These are phyloP conservation scores for Catharus ustulatus DNA, from an alignment of 2,797 vertebrate genomes.

Conservation along the genomic window DNA sequence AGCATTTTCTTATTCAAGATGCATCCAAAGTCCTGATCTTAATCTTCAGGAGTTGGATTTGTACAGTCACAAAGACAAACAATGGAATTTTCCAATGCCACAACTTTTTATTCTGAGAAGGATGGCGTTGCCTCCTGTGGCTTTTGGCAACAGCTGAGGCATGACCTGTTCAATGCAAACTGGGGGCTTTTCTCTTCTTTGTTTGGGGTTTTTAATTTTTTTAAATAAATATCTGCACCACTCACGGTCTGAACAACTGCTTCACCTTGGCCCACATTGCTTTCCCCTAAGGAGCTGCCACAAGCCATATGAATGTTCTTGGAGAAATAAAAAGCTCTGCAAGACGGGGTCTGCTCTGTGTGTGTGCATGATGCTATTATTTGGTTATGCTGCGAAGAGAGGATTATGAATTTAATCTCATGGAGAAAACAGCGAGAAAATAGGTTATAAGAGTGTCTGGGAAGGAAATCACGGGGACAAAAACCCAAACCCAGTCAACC, in stretches of 20 bases:
- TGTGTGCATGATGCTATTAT: background rate
- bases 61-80: background rate
- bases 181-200: background rate
- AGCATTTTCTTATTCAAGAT: background rate
- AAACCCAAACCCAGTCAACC: background rate
- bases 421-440: background rate
- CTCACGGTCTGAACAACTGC: background rate
- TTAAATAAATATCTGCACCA: background rate
- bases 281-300: background rate
- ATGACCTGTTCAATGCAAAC: background rate
- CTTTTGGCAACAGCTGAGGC: background rate
- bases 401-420: conserved; percentile 38
- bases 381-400: conserved; percentile 30
- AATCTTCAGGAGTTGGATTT: background rate
- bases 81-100: background rate
- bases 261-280: background rate
- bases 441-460: background rate
- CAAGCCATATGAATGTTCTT: conserved; percentile 1
- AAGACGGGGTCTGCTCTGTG: conserved; percentile 16
- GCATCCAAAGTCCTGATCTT: background rate
- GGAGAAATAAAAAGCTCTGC: conserved; percentile 53
- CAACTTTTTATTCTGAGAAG: background rate
- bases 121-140: background rate
- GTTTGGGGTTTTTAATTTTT: background rate
- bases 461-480: background rate